Evolutionary conservation across 1,140 invertebrate genomes (phyloP), one percentile per base, ranked within the genome.

Genomic region (Hyles euphorbiae): DNA sequence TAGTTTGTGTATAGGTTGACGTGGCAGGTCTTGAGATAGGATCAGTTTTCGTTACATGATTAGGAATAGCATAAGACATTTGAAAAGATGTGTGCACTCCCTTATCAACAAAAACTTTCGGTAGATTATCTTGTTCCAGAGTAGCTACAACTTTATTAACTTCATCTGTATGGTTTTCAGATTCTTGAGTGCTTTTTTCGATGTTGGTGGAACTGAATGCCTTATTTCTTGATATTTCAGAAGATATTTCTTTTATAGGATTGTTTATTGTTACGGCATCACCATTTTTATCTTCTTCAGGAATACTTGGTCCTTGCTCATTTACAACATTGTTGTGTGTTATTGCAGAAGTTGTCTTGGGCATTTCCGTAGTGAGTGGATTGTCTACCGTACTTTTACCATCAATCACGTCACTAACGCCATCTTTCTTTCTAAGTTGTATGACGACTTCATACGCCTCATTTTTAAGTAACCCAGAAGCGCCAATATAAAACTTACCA

Each of bases 381-480:
- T 68, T 56, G 5, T 56, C 50, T 0, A 32, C 40, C 3, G 44
- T 56, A 22, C 53, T 50, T 50, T 68, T 69, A 7, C 54, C 60
- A 9, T 10, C 32, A 10, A 10, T 10, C 34, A 47, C 47, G 33
- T 56, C 40, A 11, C 34, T 22, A 3, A 9, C 34, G 33, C 44
- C 48, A 47, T 81, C 80, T 66, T 86, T 88, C 55, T 86, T 87
- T 53, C 81, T 77, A 10, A 88, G 62, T 51, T 88, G 83, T 65
- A 88, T 88, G 6, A 87, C 63, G 11, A 88, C 81, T 79, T 88
- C 86, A 54, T 86, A 88, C 5, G 75, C 77, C 47, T 87, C 75
- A 56, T 86, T 69, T 74, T 84, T 83, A 11, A 87, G 64, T 45
- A 83, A 79, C 4, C 81, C 81, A 11, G 80, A 74, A 32, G 83